Conservation (phyloP, 30 jellyfish, hydroid and myxozoan species). For the Phacellophora camtschatica region DNA sequence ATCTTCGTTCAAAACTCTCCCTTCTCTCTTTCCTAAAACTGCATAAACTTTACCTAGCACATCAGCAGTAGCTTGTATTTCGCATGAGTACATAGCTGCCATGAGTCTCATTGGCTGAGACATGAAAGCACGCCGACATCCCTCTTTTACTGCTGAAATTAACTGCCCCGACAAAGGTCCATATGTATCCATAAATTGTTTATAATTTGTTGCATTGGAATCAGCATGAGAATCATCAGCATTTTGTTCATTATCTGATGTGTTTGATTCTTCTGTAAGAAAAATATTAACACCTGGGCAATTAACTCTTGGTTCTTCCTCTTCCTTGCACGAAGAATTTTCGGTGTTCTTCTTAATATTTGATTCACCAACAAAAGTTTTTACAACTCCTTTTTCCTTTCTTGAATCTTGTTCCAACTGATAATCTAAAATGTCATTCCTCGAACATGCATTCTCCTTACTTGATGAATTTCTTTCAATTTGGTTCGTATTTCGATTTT, state of each 20-base stretch:
- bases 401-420: too few species aligned
- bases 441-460: background rate
- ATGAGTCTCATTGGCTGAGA: slow-evolving; percentile 94
- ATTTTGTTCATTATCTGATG: background rate
- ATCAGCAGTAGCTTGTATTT: slow-evolving; percentile 97
- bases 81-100: slow-evolving; percentile 98
- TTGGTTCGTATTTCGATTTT: background rate
- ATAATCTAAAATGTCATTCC: too few species aligned
- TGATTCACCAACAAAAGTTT: too few species aligned
- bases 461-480: background rate
- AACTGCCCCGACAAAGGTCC: slow-evolving; percentile 96
- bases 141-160: slow-evolving; percentile 91
- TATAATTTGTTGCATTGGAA: background rate
- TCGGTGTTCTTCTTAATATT: background rate
- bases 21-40: slow-evolving; percentile 92
- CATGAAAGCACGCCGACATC: slow-evolving; percentile 99
- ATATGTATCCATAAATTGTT: slow-evolving; percentile 17
- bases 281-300: background rate
- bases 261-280: too few species aligned
- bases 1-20: slow-evolving; percentile 84
- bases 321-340: background rate
- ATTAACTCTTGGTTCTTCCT: background rate
- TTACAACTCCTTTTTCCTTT: too few species aligned
- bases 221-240: too few species aligned
- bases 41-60: slow-evolving; percentile 94